Evolutionary conservation across 1,140 invertebrate species (phyloP), one percentile per base, ranked within the genome.

Genomic region (Marisa cornuarietis): DNA sequence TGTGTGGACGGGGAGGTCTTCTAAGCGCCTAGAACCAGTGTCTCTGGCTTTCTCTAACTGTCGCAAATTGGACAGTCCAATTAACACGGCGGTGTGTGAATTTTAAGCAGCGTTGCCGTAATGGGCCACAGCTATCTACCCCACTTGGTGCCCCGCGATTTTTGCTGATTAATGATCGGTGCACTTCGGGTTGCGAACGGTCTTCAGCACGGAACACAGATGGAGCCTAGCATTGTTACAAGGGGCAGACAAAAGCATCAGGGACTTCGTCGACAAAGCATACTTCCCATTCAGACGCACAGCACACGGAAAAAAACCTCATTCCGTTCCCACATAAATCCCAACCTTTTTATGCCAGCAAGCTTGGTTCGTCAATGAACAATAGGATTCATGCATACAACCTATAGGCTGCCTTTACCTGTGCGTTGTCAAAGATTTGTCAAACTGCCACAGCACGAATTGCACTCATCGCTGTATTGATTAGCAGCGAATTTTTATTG

Each of bases 21-120:
- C 22, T 7, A 31, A 74, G 72, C 24, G 69, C 18, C 51, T 42
- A 3, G 51, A 49, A 22, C 52, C 18, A 22, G 49, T 49, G 18
- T 49, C 49, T 74, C 49, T 22, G 14, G 72, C 24, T 49, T 31
- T 7, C 49, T 20, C 49, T 54, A 24, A 24, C 42, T 54, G 49
- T n/a, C 72, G n/a, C 72, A 74, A 74, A 74, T 74, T 74, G 72
- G 72, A 74, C 72, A 22, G 49, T 31, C 72, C 72, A 74, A 74
- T 74, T 74, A 74, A 24, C 20, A 31, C 18, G 52, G 8, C 20
- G 52, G 49, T 49, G 49, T 20, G 72, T 24, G 72, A 74, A 74
- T 74, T 31, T 58, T 74, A 74, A 74, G 52, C 72, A 74, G 52
- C 26, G 72, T 22, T 24, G 72, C 54, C 54, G 54, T 74, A 74